Percentiles rank a stretch among this genome's conserved stretches.
These are phyloP conservation scores for Scarus forsteni DNA, from an alignment of 2,797 vertebrate genomes.

Conservation along the genomic window DNA sequence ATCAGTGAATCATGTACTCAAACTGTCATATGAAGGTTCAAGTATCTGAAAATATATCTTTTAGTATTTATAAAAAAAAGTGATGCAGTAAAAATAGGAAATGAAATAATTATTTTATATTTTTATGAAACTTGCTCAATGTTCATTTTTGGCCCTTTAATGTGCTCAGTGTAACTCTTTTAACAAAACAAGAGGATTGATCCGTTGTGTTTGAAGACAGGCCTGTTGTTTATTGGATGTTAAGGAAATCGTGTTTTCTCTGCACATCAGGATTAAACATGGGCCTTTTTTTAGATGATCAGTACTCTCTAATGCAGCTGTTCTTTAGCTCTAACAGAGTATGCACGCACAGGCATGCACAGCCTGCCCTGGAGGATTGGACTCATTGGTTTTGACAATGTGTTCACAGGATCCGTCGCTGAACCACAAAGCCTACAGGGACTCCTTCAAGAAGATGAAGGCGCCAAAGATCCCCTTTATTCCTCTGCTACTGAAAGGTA, in stretches of 20 bases:
- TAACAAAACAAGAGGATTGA: background rate
- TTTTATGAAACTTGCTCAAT: too few relatives aligned
- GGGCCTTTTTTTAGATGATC: constrained; percentile 25
- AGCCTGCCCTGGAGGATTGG: constrained; percentile 18
- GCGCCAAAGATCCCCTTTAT: constrained; percentile 98
- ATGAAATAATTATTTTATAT: too few relatives aligned
- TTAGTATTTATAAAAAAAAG: too few relatives aligned
- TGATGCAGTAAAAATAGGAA: too few relatives aligned
- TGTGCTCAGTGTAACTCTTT: too few relatives aligned
- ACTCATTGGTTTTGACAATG: constrained; percentile 69
- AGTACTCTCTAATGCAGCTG: constrained; percentile 20
- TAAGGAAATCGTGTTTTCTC: constrained; percentile 12
- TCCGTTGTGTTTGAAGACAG: background rate
- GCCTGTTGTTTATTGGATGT: too few relatives aligned
- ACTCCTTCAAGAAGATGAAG: constrained; percentile 98
- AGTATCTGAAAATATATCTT: too few relatives aligned
- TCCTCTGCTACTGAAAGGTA: constrained; percentile 97
- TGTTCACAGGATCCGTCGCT: constrained; percentile 94
- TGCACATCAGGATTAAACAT: constrained; percentile 27
- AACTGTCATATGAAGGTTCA: too few relatives aligned
- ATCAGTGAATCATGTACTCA: too few relatives aligned
- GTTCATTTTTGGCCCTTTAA: too few relatives aligned
- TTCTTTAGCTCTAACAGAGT: constrained; percentile 37
- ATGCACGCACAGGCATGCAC: constrained; percentile 35
- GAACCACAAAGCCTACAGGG: constrained; percentile 99